Percentiles rank a stretch among this genome's conserved stretches.
These are phyloP conservation scores for Bursaphelenchus okinawaensis DNA, from an alignment of 2,888 invertebrate genomes.

Conservation along the genomic window DNA sequence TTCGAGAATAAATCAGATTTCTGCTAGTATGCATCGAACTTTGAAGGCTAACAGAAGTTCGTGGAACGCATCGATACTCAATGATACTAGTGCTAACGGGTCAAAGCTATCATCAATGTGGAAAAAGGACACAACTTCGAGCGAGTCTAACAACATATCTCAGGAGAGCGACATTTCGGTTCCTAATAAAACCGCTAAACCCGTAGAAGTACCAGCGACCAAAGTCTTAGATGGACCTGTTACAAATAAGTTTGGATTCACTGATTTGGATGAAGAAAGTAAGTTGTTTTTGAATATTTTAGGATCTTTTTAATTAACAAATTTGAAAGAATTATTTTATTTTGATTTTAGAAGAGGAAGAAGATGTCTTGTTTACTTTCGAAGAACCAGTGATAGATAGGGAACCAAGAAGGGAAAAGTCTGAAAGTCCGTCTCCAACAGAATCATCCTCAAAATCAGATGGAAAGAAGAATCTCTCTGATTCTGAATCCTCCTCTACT, in stretches of 20 bases:
- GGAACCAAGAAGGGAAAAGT: background rate
- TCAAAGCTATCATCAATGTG: background rate
- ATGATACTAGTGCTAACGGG: background rate
- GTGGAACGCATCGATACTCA: background rate
- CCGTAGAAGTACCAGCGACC: background rate
- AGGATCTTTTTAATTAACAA: too few species aligned
- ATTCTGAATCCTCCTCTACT: background rate
- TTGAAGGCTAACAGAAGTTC: background rate
- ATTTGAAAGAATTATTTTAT: background rate
- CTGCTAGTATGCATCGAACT: background rate
- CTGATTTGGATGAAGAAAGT: background rate
- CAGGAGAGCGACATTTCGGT: background rate
- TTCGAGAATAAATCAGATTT: constrained; percentile 19
- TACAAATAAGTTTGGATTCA: background rate
- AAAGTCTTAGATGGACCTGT: background rate
- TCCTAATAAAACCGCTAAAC: background rate
- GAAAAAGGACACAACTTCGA: background rate
- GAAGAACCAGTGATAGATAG: constrained; percentile 6
- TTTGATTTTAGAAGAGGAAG: background rate
- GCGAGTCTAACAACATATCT: background rate
- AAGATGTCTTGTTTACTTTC: constrained; percentile 2
- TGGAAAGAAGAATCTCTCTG: background rate
- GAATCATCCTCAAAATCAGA: background rate
- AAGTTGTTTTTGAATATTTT: background rate
- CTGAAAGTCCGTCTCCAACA: background rate